phyloP scores from a whole-genome alignment of 2,797 vertebrate species.

The Pyrocephalus nanus region DNA sequence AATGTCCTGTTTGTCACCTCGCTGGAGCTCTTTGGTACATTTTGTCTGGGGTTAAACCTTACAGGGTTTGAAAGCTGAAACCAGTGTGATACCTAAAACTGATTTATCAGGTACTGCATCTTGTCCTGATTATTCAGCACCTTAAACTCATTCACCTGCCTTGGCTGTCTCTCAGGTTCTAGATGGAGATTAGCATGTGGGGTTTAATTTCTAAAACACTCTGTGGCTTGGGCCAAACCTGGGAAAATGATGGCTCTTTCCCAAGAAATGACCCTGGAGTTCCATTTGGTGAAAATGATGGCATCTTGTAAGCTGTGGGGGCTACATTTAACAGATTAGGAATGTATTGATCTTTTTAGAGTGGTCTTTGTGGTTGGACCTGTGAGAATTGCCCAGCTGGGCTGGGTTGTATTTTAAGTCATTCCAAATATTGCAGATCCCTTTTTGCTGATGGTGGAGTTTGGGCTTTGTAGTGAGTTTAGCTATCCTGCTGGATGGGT shows the following conservation, averaged over 20 bases:
- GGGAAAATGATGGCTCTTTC: not conserved
- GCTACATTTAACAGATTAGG: not conserved
- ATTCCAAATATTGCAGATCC: not conserved
- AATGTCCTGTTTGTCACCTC: not conserved
- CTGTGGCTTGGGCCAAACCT: not conserved
- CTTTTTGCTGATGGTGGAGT: not conserved
- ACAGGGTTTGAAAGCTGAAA: slow-evolving; percentile 18
- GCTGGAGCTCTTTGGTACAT: not conserved
- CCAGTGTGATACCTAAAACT: not conserved
- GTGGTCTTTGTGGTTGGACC: not conserved
- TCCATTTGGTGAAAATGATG: not conserved
- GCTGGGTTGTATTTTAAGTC: not conserved
- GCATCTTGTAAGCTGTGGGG: not conserved
- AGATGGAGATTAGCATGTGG: not conserved
- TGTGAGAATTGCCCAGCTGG: not conserved
- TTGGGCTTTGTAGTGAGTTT: not conserved
- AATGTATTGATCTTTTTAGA: not conserved
- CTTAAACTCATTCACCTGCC: slow-evolving; percentile 5
- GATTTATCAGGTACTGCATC: slow-evolving; percentile 3
- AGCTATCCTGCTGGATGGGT: not conserved
- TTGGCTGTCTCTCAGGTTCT: not conserved
- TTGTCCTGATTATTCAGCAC: slow-evolving; percentile 44
- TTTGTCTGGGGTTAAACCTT: not conserved
- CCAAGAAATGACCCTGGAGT: not conserved
- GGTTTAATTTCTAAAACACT: slow-evolving; percentile 2